A percentile compares a stretch with the other conserved stretches of the same genome.
phyloP scores from a whole-genome alignment of 2,797 vertebrate species.

The Chlorospingus semifuscus region DNA sequence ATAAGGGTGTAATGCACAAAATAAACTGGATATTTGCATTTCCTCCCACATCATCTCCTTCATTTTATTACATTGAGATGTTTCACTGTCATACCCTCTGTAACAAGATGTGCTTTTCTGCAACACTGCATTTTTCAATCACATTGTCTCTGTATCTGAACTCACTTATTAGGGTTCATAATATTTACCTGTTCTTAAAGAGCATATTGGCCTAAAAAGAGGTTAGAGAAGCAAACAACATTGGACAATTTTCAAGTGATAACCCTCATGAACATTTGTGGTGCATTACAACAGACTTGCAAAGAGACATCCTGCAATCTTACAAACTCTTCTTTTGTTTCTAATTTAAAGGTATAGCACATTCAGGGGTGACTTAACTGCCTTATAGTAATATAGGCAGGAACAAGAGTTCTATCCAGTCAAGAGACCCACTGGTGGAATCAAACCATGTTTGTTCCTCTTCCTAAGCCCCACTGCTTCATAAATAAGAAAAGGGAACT shows the following conservation, averaged over 20 bases:
- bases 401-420: neutral
- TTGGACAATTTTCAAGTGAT: neutral
- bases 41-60: neutral
- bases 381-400: neutral
- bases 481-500: neutral
- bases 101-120: neutral
- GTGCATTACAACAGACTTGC: neutral
- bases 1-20: neutral
- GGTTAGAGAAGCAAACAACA: neutral
- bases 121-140: neutral
- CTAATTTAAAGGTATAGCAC: neutral
- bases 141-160: neutral
- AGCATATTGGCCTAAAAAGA: neutral
- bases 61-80: neutral
- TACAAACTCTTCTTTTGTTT: neutral
- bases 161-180: neutral
- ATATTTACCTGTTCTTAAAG: neutral
- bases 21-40: neutral
- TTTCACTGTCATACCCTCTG: neutral
- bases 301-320: neutral
- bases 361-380: neutral
- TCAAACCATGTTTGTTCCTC: neutral
- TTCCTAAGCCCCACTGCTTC: neutral
- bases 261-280: accelerated
- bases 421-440: neutral